A percentile compares a stretch with the other conserved stretches of the same genome.
Conservation (phyloP, 2,113 vertebrate genomes). For the Dolichotis patagonum region DNA sequence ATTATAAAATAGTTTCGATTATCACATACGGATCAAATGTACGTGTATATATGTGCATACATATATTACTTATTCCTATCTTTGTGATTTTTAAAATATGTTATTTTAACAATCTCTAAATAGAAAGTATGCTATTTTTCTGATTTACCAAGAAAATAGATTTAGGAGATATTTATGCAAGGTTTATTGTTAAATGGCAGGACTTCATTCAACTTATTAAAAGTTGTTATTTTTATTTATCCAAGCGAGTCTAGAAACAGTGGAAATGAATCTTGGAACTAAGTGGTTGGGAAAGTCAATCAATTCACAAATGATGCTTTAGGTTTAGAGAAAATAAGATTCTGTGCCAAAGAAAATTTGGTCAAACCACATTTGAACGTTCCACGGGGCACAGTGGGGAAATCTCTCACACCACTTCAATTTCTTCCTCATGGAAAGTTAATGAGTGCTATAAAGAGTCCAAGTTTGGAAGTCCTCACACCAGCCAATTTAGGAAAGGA, state of each 20-base stretch:
- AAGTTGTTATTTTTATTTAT: slow-evolving; percentile 1
- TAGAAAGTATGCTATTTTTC: background rate
- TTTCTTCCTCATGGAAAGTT: slow-evolving; percentile 69
- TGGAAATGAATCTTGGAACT: slow-evolving; percentile 33
- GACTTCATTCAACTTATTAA: background rate
- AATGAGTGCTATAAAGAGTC: slow-evolving; percentile 61
- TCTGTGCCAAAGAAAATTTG: background rate
- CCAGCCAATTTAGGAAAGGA: background rate
- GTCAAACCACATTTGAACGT: background rate
- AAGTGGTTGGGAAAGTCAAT: background rate
- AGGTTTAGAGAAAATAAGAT: background rate
- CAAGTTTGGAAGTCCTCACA: slow-evolving; percentile 5
- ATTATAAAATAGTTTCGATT: slow-evolving; percentile 37
- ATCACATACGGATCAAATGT: background rate
- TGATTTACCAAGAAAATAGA: background rate
- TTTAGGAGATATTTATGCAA: background rate
- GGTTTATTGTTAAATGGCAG: background rate
- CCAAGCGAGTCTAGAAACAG: background rate
- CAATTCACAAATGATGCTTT: slow-evolving; percentile 4
- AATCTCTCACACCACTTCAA: slow-evolving; percentile 41
- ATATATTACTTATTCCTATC: background rate
- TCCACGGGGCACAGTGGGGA: slow-evolving; percentile 21
- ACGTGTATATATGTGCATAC: background rate
- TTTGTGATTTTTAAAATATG: background rate
- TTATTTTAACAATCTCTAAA: slow-evolving; percentile 37